A percentile compares a stretch with the other conserved stretches of the same genome.
phyloP scores from a whole-genome alignment of 2,888 invertebrate species.

The Apomyelois bistriatella region DNA sequence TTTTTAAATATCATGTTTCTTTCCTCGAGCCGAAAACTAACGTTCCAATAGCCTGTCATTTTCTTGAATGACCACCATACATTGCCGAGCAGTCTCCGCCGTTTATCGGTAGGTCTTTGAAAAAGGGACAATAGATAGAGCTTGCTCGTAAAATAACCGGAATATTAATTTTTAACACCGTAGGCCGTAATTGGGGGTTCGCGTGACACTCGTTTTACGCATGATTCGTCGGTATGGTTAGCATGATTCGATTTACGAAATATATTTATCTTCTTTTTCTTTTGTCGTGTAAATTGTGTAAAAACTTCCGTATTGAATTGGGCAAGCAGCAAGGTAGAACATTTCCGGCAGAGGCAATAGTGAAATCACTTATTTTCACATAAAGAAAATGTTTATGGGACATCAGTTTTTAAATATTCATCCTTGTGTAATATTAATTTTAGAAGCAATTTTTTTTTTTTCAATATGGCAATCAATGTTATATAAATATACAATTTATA shows the following conservation, averaged over 20 bases:
- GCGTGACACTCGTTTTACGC: slow-evolving; percentile 60
- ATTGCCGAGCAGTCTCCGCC: slow-evolving; percentile 30
- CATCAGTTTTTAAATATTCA: no score
- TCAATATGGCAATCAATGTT: no score
- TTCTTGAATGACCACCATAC: slow-evolving; percentile 30
- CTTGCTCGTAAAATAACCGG: slow-evolving; percentile 31
- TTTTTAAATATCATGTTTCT: not conserved
- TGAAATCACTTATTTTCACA: no score
- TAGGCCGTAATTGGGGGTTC: slow-evolving; percentile 55
- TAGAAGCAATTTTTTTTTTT: no score
- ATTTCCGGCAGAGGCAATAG: no score
- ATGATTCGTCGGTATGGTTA: slow-evolving; percentile 34
- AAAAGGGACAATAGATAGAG: slow-evolving; percentile 29
- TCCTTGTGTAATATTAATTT: no score
- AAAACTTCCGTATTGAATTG: no score
- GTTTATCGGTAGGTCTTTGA: slow-evolving; percentile 19
- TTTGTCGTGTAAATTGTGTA: not conserved
- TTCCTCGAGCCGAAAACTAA: not conserved
- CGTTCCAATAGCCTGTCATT: slow-evolving; percentile 23
- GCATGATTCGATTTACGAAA: slow-evolving; percentile 3
- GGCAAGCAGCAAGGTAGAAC: no score
- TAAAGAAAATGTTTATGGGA: no score
- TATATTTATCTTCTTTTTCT: not conserved
- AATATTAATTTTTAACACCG: slow-evolving; percentile 67
- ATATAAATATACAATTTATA: no score